Evolutionary conservation across 2,888 invertebrate species (phyloP).

Genomic region (Dromius quadrimaculatus): DNA sequence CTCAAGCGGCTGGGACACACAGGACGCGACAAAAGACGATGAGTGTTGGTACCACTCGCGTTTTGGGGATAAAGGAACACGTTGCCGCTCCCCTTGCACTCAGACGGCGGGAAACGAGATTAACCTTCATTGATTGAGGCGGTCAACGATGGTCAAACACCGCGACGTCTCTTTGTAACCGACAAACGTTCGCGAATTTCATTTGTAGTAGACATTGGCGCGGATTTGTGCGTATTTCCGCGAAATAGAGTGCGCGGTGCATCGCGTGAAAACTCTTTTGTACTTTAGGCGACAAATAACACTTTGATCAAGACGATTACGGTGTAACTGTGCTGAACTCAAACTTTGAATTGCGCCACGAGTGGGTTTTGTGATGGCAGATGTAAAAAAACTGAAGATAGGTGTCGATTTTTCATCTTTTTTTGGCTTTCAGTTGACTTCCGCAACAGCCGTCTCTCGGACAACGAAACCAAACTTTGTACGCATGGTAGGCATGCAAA

Average conservation of each 20-base stretch:
- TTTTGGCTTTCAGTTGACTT: conserved; percentile 59
- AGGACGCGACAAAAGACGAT: background rate
- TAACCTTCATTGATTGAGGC: background rate
- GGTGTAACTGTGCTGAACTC: no score
- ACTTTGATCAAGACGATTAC: no score
- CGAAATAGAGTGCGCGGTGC: background rate
- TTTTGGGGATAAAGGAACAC: no score
- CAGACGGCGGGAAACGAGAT: background rate
- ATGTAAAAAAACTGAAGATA: conserved; percentile 60
- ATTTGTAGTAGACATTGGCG: conserved; percentile 15
- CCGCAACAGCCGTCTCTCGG: no score
- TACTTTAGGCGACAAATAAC: no score
- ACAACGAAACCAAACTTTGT: no score
- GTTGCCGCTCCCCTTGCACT: background rate
- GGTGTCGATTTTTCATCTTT: conserved; percentile 59
- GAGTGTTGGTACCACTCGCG: no score
- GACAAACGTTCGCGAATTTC: background rate
- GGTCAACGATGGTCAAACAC: background rate
- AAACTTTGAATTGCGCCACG: no score
- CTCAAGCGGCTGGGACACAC: background rate
- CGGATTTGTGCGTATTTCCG: conserved; percentile 2
- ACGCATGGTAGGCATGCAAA: no score
- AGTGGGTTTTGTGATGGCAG: conserved; percentile 59
- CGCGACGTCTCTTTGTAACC: conserved; percentile 3
- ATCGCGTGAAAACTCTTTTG: no score